Evolutionary conservation across 2,797 vertebrate species (phyloP).

Genomic region (Scleropages formosus): DNA sequence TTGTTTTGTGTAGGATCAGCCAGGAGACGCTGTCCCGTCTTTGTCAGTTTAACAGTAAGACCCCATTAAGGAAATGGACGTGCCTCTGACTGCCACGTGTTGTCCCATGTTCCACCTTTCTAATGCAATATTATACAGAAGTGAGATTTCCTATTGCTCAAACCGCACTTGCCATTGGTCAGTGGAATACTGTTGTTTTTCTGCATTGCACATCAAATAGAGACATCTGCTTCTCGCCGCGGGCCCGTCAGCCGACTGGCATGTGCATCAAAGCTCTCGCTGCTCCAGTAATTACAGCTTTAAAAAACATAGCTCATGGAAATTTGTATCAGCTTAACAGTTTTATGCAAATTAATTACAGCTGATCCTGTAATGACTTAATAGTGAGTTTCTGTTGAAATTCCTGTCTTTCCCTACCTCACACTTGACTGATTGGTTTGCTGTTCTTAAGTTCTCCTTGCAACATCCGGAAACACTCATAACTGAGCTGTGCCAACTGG

Average conservation of each 20-base stretch:
- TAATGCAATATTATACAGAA: too few species aligned
- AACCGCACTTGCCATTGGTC: not conserved
- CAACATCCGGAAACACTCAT: not conserved
- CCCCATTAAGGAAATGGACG: too few species aligned
- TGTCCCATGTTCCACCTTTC: too few species aligned
- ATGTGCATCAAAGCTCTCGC: slow-evolving; percentile 9
- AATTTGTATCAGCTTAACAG: slow-evolving; percentile 24
- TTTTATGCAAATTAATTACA: slow-evolving; percentile 28
- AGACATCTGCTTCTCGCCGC: slow-evolving; percentile 1
- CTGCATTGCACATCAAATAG: not conserved
- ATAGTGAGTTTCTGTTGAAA: slow-evolving; percentile 4
- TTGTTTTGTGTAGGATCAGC: too few species aligned
- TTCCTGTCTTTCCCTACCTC: not conserved
- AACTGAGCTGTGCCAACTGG: not conserved
- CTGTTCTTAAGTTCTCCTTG: not conserved
- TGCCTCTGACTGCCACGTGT: too few species aligned
- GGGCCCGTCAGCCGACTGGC: slow-evolving; percentile 7
- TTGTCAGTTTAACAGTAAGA: too few species aligned
- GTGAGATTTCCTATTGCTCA: not conserved
- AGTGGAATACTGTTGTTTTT: not conserved
- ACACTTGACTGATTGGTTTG: not conserved
- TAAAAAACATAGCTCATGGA: slow-evolving; percentile 16
- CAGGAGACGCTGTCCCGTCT: too few species aligned
- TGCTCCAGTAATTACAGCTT: slow-evolving; percentile 25
- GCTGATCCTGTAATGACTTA: not conserved